A percentile compares a stretch with the other conserved stretches of the same genome.
phyloP scores from a whole-genome alignment of 2,113 vertebrate genomes.

The Tringa solitaria region DNA sequence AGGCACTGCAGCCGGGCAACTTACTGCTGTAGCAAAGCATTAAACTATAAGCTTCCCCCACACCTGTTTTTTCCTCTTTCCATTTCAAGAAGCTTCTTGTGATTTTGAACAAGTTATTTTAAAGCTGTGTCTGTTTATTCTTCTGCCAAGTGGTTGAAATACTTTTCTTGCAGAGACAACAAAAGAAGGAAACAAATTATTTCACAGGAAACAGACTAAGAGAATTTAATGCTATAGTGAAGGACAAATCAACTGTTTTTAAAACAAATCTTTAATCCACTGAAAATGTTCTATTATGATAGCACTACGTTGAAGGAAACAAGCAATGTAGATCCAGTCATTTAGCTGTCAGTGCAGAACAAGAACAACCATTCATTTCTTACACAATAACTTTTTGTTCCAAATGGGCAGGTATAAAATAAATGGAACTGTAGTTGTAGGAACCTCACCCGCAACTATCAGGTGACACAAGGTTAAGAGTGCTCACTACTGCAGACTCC shows the following conservation, averaged over 20 bases:
- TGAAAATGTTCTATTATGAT: background rate
- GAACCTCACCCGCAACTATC: background rate
- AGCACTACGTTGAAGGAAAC: background rate
- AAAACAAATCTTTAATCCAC: background rate
- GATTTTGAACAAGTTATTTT: background rate
- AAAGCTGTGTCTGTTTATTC: background rate
- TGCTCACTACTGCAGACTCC: background rate
- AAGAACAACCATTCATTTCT: background rate
- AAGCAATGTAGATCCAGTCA: background rate
- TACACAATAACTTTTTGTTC: background rate
- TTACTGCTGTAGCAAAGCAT: background rate
- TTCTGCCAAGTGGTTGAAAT: slow-evolving; percentile 1
- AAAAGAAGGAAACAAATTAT: slow-evolving; percentile 13
- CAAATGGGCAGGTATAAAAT: background rate
- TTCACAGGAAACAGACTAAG: background rate
- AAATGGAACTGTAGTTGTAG: background rate
- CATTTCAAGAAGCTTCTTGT: background rate
- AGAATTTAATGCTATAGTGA: background rate
- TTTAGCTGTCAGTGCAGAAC: background rate
- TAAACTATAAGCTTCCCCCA: background rate
- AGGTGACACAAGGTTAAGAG: background rate
- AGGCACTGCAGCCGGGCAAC: background rate
- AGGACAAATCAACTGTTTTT: slow-evolving; percentile 13
- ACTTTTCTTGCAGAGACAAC: background rate
- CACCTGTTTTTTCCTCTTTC: background rate